Evolutionary conservation across 1,140 invertebrate species (phyloP), one percentile per base, ranked within the genome.

Genomic region (Sitophilus oryzae): DNA sequence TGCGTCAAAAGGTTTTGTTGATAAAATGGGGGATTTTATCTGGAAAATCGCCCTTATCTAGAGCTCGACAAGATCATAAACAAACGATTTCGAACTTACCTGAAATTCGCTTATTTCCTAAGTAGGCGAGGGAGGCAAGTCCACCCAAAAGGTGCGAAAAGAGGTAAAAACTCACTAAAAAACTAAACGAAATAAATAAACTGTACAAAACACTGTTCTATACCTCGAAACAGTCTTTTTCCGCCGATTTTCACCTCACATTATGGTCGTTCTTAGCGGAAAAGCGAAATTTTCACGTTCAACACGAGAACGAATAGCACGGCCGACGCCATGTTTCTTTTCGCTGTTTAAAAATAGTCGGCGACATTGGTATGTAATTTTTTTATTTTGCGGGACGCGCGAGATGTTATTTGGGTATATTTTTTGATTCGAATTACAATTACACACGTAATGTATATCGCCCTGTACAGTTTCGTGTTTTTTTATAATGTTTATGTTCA

Each of bases 341-440:
- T 23, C 35, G 57, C 44, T 25, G 59, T 66, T 59, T 66, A 66
- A 66, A 66, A 66, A 66, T 66, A 66, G 62, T 59, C 46, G 49
- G 48, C 57, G 50, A 43, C 50, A 46, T 52, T 52, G 48, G 48
- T 46, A 50, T 50, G 34, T 50, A n/a, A 41, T 50, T 50, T 50
- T 50, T 50, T 16, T 14, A 43, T 50, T 50, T 14, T 50, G 36
- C 11, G 11, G 5, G 25, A 30, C 25, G 25, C n/a, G n/a, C 25
- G 25, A 30, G 25, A 30, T 30, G 11, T 30, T 30, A 30, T 30
- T 30, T 30, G 11, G 25, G 25, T 11, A 11, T 6, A 6, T 30
- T 30, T 30, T 30, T 30, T 11, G 25, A 5, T 30, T 11, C 25
- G 5, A 30, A 30, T 30, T 30, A 30, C n/a, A n/a, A n/a, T n/a